Conservation (phyloP, 2,888 invertebrate species). For the Phengaris arion region DNA sequence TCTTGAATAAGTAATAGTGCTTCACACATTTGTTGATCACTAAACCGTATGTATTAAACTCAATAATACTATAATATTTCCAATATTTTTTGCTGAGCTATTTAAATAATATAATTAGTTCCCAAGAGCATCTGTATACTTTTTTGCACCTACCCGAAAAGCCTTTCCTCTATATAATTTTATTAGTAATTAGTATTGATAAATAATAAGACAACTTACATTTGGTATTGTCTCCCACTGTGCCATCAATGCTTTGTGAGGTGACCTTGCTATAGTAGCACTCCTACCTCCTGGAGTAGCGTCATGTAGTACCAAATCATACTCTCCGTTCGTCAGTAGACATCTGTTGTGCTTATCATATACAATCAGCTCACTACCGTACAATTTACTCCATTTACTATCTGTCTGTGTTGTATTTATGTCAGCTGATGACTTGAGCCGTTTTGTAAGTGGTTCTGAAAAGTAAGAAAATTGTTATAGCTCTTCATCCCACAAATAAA, state of each 20-base stretch:
- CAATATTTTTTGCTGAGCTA: no score
- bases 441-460: conserved; percentile 84
- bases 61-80: no score
- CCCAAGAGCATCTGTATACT: no score
- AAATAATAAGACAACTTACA: conserved; percentile 57
- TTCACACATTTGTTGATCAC: no score
- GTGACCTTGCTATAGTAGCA: conserved; percentile 67
- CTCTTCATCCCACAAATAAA: neutral
- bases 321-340: conserved; percentile 92
- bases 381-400: conserved; percentile 79
- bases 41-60: no score
- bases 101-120: no score
- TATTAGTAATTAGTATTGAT: no score
- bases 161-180: no score
- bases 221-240: conserved; percentile 81
- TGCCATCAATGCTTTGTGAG: conserved; percentile 74
- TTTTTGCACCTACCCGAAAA: no score
- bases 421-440: conserved; percentile 81
- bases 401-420: conserved; percentile 51
- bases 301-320: conserved; percentile 92
- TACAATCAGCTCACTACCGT: conserved; percentile 90
- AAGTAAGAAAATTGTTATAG: conserved; percentile 31
- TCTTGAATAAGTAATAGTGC: no score
- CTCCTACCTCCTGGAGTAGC: conserved; percentile 83
- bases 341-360: conserved; percentile 95